Base-by-base conservation (phyloP, 2,797 vertebrate genomes). In the Thalassophryne amazonica region DNA sequence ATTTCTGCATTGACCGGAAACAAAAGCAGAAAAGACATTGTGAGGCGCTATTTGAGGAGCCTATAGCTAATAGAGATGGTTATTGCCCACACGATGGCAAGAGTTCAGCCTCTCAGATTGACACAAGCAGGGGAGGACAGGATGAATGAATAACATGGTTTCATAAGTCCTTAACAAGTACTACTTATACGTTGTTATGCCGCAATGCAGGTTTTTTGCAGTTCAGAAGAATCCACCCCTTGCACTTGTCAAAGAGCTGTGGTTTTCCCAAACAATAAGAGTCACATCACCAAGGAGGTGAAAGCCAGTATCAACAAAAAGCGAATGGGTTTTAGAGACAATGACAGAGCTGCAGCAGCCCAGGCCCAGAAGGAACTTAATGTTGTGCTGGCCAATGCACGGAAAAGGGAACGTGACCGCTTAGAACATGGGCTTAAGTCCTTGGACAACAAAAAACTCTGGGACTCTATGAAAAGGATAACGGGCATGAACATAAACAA, bases 141-240 rank as follows among this genome's bases (percentile, higher is more conserved):
- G 52, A 63, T 31, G 28, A 79, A 57, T 45, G 51, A 73, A 42
- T 58, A 73, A 69, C 73, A 73, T 61, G 48, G 13, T 58, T 67
- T 77, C 57, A 63, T 45, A 73, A 76, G 72, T 76, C 66, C 69
- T 78, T 50, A 39, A 74, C 57, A 63, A 66, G 52, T 66, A 64
- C 63, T 73, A 64, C 74, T 76, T 49, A 68, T 49, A 59, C 74
- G 71, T 89, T 72, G 59, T 74, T 74, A 78, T 40, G 42, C 60
- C 53, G 72, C 69, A 76, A 48, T 83, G 84, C 78, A 76, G 68
- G 68, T 61, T 66, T 60, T 59, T 77, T 81, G 50, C 63, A 67
- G 69, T 73, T 48, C 54, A 60, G 54, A 82, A 81, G 83, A 61
- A 45, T 60, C 60, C 60, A 63, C 37, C 48, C 67, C 67, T 78